These are phyloP conservation scores for Leucoraja ocellata DNA, from an alignment of 2,797 vertebrate species.

Conservation along the genomic window DNA sequence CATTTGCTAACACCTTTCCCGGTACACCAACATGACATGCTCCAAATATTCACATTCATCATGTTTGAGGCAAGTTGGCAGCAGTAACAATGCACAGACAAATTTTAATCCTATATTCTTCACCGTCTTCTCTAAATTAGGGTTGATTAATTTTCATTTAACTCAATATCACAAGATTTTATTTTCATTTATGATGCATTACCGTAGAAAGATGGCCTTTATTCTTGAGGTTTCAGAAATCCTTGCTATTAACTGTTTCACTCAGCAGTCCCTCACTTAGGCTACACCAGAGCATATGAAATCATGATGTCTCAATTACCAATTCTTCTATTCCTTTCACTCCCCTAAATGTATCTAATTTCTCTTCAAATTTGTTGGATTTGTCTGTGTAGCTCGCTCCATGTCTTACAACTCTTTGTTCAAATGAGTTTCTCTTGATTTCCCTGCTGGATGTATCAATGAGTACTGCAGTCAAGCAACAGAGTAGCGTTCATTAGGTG, in stretches of 20 bases:
- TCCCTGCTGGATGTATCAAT: neutral
- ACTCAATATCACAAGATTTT: neutral
- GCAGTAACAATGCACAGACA: too few species aligned
- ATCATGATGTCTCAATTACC: neutral
- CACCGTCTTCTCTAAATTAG: too few species aligned
- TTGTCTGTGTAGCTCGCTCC: neutral
- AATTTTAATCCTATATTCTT: too few species aligned
- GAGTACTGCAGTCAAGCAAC: neutral
- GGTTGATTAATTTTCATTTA: neutral
- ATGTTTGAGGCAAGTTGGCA: too few species aligned
- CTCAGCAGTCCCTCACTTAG: neutral
- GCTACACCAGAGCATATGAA: neutral
- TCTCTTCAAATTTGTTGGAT: neutral
- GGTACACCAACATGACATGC: too few species aligned
- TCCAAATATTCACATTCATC: too few species aligned
- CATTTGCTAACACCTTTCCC: too few species aligned
- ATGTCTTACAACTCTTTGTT: neutral
- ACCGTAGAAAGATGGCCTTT: neutral
- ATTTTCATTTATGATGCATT: neutral
- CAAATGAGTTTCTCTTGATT: neutral
- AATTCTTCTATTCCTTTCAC: neutral
- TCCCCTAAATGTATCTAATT: neutral
- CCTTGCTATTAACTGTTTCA: neutral
- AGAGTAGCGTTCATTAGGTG: neutral
- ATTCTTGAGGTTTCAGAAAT: neutral